A percentile compares a stretch with the other conserved stretches of the same genome.
phyloP scores from a whole-genome alignment of 2,113 vertebrate genomes.

The Chelonoidis abingdonii region DNA sequence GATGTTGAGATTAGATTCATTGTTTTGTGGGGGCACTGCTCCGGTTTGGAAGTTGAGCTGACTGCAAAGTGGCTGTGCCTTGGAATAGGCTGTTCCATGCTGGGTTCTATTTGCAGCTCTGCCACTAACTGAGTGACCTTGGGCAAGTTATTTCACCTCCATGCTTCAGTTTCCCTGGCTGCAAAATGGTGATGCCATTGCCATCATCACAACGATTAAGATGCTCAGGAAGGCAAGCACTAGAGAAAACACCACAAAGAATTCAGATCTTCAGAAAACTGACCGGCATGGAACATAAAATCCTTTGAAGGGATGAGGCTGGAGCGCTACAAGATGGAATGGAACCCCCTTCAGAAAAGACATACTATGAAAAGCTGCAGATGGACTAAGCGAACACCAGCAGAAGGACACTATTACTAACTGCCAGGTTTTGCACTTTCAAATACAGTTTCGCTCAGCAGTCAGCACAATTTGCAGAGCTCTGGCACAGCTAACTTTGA shows the following conservation, averaged over 20 bases:
- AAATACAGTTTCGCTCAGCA: slow-evolving; percentile 43
- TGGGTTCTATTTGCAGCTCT: background rate
- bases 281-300: slow-evolving; percentile 44
- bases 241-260: slow-evolving; percentile 7
- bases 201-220: background rate
- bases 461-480: slow-evolving; percentile 6
- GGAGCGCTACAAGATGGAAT: background rate
- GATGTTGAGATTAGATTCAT: background rate
- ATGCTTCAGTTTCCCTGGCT: background rate
- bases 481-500: slow-evolving; percentile 3
- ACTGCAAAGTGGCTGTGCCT: background rate
- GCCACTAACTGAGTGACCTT: background rate
- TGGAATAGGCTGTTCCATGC: background rate
- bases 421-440: slow-evolving; percentile 33
- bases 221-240: slow-evolving; percentile 16
- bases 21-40: background rate
- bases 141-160: background rate
- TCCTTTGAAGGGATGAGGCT: slow-evolving; percentile 5
- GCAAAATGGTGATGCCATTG: background rate
- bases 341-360: slow-evolving; percentile 24
- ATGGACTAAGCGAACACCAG: slow-evolving; percentile 34
- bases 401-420: slow-evolving; percentile 37
- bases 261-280: background rate
- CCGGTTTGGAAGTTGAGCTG: background rate
- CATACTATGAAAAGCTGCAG: background rate